Conservation (phyloP, 2,797 vertebrate genomes). For the Hydrocynus forskahlii region DNA sequence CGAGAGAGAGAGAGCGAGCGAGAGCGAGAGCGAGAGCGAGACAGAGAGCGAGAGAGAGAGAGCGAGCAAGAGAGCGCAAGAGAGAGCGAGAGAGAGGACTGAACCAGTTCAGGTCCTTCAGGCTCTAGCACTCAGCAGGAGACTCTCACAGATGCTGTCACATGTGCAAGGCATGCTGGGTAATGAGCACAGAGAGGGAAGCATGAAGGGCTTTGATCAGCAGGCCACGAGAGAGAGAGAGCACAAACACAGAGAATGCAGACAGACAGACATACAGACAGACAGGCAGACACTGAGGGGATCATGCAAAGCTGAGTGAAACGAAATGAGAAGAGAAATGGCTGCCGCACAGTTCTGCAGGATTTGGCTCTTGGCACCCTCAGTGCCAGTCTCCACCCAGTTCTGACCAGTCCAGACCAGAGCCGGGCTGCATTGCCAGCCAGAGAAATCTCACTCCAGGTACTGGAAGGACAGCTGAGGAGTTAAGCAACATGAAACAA, state of each 20-base stretch:
- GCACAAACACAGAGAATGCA: constrained; percentile 32
- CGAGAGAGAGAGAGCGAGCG: no score
- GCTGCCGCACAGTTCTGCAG: background rate
- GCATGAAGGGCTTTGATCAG: constrained; percentile 47
- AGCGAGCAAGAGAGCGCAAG: background rate
- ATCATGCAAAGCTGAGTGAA: constrained; percentile 1
- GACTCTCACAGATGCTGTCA: constrained; percentile 40
- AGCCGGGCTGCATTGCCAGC: background rate
- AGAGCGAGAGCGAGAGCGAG: no score
- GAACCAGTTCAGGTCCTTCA: constrained; percentile 35
- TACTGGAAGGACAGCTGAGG: constrained; percentile 8
- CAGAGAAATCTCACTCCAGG: constrained; percentile 12
- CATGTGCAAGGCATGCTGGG: constrained; percentile 42
- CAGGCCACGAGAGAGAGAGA: constrained; percentile 18
- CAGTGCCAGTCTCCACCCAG: background rate
- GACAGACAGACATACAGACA: background rate
- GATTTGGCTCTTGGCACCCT: constrained; percentile 1
- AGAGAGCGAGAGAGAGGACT: background rate
- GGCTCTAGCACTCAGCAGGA: constrained; percentile 34
- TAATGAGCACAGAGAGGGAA: constrained; percentile 45
- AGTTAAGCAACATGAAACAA: background rate
- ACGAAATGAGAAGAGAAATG: background rate
- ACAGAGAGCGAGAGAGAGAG: no score
- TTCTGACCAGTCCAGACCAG: background rate
- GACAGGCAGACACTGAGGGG: constrained; percentile 42